A percentile compares a stretch with the other conserved stretches of the same genome.
phyloP scores from a whole-genome alignment of 2,888 invertebrate species.

The Calameuta pallipes region DNA sequence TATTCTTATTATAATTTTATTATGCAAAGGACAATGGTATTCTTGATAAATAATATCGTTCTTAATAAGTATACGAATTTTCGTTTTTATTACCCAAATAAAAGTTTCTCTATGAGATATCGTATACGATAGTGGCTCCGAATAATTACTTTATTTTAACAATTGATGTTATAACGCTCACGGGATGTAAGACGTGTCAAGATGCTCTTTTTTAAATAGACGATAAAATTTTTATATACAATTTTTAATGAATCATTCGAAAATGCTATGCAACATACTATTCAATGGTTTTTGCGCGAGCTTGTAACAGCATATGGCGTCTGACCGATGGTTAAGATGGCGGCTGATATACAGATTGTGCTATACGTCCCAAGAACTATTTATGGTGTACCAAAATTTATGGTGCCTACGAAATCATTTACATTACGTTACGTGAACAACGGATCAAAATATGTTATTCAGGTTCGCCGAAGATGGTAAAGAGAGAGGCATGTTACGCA shows the following conservation, averaged over 20 bases:
- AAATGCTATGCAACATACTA: not conserved
- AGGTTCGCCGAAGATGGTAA: not conserved
- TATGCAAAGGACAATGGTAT: not conserved
- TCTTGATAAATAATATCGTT: not conserved
- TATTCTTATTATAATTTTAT: not conserved
- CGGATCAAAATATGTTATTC: not conserved
- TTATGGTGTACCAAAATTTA: not conserved
- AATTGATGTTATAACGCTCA: too few relatives aligned
- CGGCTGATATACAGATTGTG: not conserved
- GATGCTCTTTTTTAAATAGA: too few relatives aligned
- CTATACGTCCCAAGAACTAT: not conserved
- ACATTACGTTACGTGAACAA: not conserved
- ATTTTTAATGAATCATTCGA: too few relatives aligned
- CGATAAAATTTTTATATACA: too few relatives aligned
- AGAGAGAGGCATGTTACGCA: not conserved
- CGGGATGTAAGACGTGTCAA: too few relatives aligned
- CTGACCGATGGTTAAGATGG: not conserved
- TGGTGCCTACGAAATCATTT: not conserved
- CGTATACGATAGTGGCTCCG: too few relatives aligned
- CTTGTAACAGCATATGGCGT: not conserved
- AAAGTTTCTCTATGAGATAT: not conserved
- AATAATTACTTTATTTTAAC: too few relatives aligned
- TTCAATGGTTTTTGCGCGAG: not conserved
- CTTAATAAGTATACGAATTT: not conserved
- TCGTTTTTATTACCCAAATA: not conserved